phyloP scores from a whole-genome alignment of 1,140 invertebrate species.

The Nylanderia fulva region DNA sequence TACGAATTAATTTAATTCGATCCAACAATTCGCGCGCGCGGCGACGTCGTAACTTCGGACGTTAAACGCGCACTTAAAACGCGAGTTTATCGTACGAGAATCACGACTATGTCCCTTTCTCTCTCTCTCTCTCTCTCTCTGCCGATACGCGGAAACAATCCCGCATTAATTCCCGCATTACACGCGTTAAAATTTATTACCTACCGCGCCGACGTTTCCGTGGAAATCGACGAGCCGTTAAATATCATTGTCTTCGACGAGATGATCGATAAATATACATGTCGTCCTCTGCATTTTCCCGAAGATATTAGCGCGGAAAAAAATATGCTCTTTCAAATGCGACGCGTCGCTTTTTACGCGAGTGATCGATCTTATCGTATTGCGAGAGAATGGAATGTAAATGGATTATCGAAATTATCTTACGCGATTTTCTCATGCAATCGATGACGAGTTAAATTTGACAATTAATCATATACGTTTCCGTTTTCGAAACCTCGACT shows the following conservation, averaged over 20 bases:
- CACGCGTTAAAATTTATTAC: constrained; percentile 59
- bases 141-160: constrained; percentile 60
- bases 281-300: background rate
- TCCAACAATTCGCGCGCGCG: constrained; percentile 46
- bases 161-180: constrained; percentile 54
- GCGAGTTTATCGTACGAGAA: constrained; percentile 18
- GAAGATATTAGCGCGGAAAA: constrained; percentile 49
- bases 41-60: constrained; percentile 41
- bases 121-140: background rate
- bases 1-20: constrained; percentile 59
- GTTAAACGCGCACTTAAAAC: constrained; percentile 55
- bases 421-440: constrained; percentile 32
- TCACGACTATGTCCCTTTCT: constrained; percentile 3
- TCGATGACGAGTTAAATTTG: constrained; percentile 44
- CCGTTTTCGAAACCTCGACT: constrained; percentile 32
- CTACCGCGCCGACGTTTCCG: constrained; percentile 39
- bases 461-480: constrained; percentile 33
- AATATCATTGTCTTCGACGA: constrained; percentile 42
- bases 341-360: background rate
- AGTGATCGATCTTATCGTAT: background rate
- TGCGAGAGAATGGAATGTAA: constrained; percentile 5
- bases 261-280: constrained; percentile 35
- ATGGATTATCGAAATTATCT: constrained; percentile 34
- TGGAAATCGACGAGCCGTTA: constrained; percentile 58
- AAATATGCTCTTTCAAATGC: constrained; percentile 39